These are phyloP conservation scores for Caenorhabditis angaria DNA, from an alignment of 2,888 invertebrate species.

Conservation along the genomic window DNA sequence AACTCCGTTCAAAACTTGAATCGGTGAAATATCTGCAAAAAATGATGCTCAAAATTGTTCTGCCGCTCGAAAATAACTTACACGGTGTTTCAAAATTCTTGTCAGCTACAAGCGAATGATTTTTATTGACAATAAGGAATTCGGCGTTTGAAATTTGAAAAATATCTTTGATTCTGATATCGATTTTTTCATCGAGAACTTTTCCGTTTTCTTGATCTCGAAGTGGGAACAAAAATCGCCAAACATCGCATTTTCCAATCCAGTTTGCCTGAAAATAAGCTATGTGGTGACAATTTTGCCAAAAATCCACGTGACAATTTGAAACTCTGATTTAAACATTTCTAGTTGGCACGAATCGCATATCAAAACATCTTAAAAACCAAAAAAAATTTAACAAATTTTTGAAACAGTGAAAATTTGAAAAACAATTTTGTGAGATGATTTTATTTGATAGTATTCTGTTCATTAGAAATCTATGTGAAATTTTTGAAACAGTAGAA, in stretches of 20 bases:
- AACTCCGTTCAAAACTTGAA: conserved; percentile 60
- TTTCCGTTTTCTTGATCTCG: conserved; percentile 18
- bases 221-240: conserved; percentile 64
- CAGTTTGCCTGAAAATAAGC: conserved; percentile 72
- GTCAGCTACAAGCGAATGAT: conserved; percentile 52
- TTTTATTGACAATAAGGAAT: conserved; percentile 58
- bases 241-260: conserved; percentile 73
- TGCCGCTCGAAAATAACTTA: conserved; percentile 8
- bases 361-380: no score
- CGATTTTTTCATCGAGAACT: conserved; percentile 54
- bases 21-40: conserved; percentile 43
- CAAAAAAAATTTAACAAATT: no score
- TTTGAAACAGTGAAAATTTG: no score
- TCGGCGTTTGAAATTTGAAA: conserved; percentile 51
- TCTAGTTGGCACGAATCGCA: no score
- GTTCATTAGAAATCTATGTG: no score
- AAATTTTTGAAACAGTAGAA: no score
- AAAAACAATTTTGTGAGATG: no score
- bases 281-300: no score
- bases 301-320: no score
- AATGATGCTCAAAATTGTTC: background rate
- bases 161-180: conserved; percentile 58
- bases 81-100: conserved; percentile 30
- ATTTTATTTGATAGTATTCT: no score
- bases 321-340: no score